Evolutionary conservation across 2,113 vertebrate genomes (phyloP), one percentile per base, ranked within the genome.

Genomic region (Poeciliopsis occidentalis): DNA sequence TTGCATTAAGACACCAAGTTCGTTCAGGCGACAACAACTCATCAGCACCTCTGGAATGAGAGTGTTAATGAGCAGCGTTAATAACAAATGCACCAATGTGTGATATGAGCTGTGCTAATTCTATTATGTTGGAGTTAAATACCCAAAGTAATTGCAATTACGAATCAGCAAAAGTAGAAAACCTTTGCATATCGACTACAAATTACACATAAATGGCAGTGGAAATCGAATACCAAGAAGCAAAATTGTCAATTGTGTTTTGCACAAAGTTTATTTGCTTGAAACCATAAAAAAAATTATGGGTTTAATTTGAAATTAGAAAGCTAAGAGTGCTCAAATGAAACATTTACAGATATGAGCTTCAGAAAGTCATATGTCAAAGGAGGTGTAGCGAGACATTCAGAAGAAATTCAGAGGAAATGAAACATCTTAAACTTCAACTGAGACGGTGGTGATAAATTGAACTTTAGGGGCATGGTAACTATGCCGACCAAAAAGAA

Each of bases 11-110:
- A n/a, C 76, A 67, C 30, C 12, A 1, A 85, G 80, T 82, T 89
- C 66, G 69, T 66, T 89, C 86, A 82, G 70, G 90, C 81, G 81
- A 67, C 71, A 83, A 65, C 83, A 85, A 82, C 82, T 78, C 72
- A 75, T 89, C 75, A 79, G 63, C 78, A 75, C 78, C 78, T 77
- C 30, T 44, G 73, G 72, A 73, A 81, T 73, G 61, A 62, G 32
- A 22, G 37, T 70, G 65, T 68, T 60, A 57, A 41, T 41, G 39
- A 83, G 75, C 71, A 68, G 63, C 26, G 74, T 81, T 84, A 63
- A 80, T 75, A 79, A 73, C 60, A 84, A 82, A 81, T 73, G 57
- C 31, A 51, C 57, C 30, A 64, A 63, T 15, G 19, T 34, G 65
- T 86, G 75, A 78, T 61, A 70, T 60, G 47, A 66, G 70, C 4